Evolutionary conservation across 2,888 invertebrate species (phyloP).

Genomic region (Coleophora flavipennella): DNA sequence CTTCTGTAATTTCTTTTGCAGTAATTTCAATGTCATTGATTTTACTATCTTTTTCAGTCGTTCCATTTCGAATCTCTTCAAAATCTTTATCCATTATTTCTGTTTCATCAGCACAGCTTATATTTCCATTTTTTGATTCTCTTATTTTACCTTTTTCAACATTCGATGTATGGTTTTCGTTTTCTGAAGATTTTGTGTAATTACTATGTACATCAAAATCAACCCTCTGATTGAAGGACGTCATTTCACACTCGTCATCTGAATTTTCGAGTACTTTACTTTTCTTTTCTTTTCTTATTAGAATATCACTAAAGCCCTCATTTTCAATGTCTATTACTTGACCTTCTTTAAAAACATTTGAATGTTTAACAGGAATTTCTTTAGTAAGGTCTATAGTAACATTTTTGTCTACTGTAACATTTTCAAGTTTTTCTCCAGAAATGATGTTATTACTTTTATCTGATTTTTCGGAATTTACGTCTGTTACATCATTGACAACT

Average conservation of each 20-base stretch:
- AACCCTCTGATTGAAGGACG: slow-evolving; percentile 18
- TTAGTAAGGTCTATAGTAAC: background rate
- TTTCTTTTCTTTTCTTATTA: background rate
- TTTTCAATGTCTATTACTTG: background rate
- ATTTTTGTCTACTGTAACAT: background rate
- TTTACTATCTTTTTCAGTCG: background rate
- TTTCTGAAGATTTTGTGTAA: slow-evolving; percentile 1
- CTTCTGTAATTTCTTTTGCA: background rate
- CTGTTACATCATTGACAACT: background rate
- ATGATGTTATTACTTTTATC: background rate
- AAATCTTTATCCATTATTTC: background rate
- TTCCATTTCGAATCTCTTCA: background rate
- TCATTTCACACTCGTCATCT: slow-evolving; percentile 22
- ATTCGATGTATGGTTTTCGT: slow-evolving; percentile 1
- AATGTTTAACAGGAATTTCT: background rate
- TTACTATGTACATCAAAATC: slow-evolving; percentile 18
- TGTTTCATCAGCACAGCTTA: too few relatives aligned
- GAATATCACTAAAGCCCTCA: background rate
- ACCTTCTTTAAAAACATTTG: too few relatives aligned
- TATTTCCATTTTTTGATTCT: too few relatives aligned
- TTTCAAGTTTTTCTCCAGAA: background rate
- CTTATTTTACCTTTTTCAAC: slow-evolving; percentile 3
- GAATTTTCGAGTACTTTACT: slow-evolving; percentile 25
- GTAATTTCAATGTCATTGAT: background rate
- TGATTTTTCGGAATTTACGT: background rate